Base-by-base conservation (phyloP, 2,888 invertebrate species). In the Harpalus rufipes region DNA sequence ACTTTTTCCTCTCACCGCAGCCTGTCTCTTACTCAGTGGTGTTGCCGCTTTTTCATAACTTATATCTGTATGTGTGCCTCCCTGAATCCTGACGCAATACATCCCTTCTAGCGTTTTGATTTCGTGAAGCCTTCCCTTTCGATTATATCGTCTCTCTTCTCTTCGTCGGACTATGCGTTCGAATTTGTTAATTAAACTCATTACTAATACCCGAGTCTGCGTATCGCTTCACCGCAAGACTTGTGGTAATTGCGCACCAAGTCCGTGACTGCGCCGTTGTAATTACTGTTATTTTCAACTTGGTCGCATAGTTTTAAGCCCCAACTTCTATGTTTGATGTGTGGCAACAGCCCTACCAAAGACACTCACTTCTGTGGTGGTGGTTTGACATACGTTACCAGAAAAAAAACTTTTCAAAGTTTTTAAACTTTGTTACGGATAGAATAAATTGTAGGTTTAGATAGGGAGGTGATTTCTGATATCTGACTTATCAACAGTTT, bases 261-360 rank as follows among this genome's bases (percentile, higher is more conserved):
- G 32, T 68, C 39, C 39, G 68, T 68, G 68, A 68, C 68, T 68
- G n/a, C 68, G 68, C 68, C 68, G 39, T 63, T 63, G 63, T 68
- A 68, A 68, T 68, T 68, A 68, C 68, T 39, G 68, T 68, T 68
- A 68, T 68, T 68, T 68, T 68, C 63, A 68, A 68, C 68, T 68
- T 68, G 39, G 68, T 12, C 68, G 68, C 68, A 68, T 68, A 68
- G 68, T 68, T 68, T 39, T 68, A 68, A 68, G 39, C 68, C 32
- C 68, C 39, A 39, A 68, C 32, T 68, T 68, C 18, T 39, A 14
- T 32, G 39, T 32, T 7, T 68, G 68, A 32, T 68, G 25, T 63
- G 63, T 63, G 63, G 63, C 39, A n/a, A 61, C 61, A 21, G 1
- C 61, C 16, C 16, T 18, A 14, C 21, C n/a, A 18, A 14, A 61